Evolutionary conservation across 2,113 vertebrate species (phyloP), one percentile per base, ranked within the genome.

Genomic region (Anthoscopus minutus): DNA sequence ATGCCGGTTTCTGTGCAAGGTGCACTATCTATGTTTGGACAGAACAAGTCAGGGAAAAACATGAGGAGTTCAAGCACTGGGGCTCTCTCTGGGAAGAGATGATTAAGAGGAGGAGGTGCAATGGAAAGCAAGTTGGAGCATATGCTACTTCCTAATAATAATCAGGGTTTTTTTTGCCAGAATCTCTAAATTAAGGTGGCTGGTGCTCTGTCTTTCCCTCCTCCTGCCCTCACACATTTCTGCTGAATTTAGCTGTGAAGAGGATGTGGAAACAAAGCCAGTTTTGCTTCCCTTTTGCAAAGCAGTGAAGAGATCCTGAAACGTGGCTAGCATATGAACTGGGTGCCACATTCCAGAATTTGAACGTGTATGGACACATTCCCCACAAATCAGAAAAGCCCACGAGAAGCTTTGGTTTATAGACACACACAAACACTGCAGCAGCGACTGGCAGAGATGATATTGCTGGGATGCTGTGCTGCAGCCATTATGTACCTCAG

Each of bases 351-450:
- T 92, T 96, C 83, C 86, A 83, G 82, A 95, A 94, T 58, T 86
- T 74, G 58, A 94, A 92, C 58, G 50, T 5, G 3, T 76, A 91
- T 7, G 10, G 64, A 74, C 78, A 62, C 57, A 62, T 56, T 66
- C 60, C 60, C 79, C 72, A 84, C 88, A 89, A 67, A 93, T 88
- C 80, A 88, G 93, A 81, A 94, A 95, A 94, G 72, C 92, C 86
- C 90, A 76, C 14, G 83, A 96, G 94, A 92, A 92, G 72, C 89
- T 81, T 67, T 81, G 71, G 88, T 96, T 95, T 95, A 93, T 76
- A 86, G 45, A 81, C 83, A 93, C 44, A 93, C 71, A 83, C 71
- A 81, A 90, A 93, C 70, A 83, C 72, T 57, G 88, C 82, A 71
- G 80, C 76, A 90, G 76, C 76, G 81, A 79, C 5, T 94, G 90